phyloP scores from a whole-genome alignment of 2,797 vertebrate genomes.

The Brachymystax lenok region DNA sequence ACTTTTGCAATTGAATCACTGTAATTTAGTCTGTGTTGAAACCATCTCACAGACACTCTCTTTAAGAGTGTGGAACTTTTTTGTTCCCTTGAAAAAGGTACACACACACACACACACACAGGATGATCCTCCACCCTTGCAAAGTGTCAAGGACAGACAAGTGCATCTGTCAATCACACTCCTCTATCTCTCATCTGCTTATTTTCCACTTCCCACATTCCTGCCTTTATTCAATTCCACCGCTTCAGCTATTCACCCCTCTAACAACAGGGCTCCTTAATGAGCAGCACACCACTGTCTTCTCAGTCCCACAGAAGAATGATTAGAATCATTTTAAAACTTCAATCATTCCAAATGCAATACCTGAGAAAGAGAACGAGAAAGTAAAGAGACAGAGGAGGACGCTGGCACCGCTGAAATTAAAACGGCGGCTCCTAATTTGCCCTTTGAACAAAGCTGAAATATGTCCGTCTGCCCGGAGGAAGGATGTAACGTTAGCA shows the following conservation, averaged over 20 bases:
- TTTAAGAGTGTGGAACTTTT: too few species aligned
- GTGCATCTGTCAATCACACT: constrained; percentile 40
- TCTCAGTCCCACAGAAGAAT: constrained; percentile 40
- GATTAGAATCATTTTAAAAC: constrained; percentile 43
- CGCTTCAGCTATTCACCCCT: constrained; percentile 22
- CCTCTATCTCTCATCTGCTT: constrained; percentile 12
- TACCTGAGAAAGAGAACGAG: neutral
- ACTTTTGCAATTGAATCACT: too few species aligned
- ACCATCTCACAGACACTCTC: too few species aligned
- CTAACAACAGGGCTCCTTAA: constrained; percentile 11
- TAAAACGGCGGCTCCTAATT: constrained; percentile 1
- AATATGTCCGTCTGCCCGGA: constrained; percentile 32
- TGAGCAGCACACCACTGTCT: constrained; percentile 19
- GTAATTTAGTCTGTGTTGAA: too few species aligned
- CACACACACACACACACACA: too few species aligned
- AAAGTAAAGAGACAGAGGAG: neutral
- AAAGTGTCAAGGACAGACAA: constrained; percentile 16
- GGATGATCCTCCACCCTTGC: too few species aligned
- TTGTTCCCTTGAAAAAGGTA: neutral
- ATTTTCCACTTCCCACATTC: constrained; percentile 11
- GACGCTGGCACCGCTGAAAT: constrained; percentile 21
- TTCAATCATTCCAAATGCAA: constrained; percentile 29
- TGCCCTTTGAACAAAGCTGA: constrained; percentile 46
- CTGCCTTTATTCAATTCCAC: constrained; percentile 23
- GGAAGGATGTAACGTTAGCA: neutral